phyloP scores from a whole-genome alignment of 2,113 vertebrate species.

The Peromyscus maniculatus region DNA sequence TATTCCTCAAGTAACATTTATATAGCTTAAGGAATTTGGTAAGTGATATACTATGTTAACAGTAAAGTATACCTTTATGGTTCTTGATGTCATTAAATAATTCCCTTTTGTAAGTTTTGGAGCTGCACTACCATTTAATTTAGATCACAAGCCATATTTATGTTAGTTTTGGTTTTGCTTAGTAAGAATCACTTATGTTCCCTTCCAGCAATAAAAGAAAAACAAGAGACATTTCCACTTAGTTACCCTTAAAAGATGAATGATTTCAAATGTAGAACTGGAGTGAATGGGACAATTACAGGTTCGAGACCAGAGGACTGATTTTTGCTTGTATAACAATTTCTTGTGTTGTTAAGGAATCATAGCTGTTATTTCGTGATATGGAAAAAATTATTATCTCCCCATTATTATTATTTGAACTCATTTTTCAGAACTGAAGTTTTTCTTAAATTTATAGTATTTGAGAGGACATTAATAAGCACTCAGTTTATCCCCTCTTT shows the following conservation, averaged over 20 bases:
- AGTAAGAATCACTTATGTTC: not conserved
- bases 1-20: not conserved
- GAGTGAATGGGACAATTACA: conserved; percentile 24
- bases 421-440: conserved; percentile 23
- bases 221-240: conserved; percentile 2
- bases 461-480: not conserved
- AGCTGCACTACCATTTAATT: conserved; percentile 18
- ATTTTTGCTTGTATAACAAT: not conserved
- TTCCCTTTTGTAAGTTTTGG: not conserved
- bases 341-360: conserved; percentile 5
- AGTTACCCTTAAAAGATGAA: not conserved
- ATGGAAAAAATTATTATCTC: not conserved
- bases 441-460: conserved; percentile 14
- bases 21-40: not conserved
- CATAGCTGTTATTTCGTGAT: not conserved
- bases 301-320: not conserved
- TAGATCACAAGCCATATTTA: conserved; percentile 1
- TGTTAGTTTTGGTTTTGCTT: conserved; percentile 42
- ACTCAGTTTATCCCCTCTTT: not conserved
- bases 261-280: conserved; percentile 15
- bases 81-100: not conserved
- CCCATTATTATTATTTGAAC: conserved; percentile 14
- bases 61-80: not conserved
- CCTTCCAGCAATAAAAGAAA: not conserved
- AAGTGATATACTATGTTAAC: not conserved